A percentile compares a stretch with the other conserved stretches of the same genome.
phyloP scores from a whole-genome alignment of 2,113 vertebrate species.

The Spheniscus mendiculus region DNA sequence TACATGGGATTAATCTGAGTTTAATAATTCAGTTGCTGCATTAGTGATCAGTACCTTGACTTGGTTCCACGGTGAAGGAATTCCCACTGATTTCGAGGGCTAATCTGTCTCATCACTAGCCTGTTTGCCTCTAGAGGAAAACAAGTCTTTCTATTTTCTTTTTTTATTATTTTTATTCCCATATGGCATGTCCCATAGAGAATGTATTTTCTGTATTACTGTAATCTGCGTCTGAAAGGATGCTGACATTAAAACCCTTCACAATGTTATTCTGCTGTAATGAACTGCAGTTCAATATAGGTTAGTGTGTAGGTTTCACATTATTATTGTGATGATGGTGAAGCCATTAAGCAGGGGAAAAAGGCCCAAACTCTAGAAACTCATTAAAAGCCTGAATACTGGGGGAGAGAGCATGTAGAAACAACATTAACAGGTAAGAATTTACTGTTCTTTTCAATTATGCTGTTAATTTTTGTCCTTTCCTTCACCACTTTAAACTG shows the following conservation, averaged over 20 bases:
- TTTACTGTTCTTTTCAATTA: not conserved
- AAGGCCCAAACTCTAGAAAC: not conserved
- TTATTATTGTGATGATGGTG: not conserved
- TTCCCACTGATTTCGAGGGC: not conserved
- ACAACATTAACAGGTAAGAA: not conserved
- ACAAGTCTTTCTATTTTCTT: not conserved
- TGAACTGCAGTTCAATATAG: conserved; percentile 4
- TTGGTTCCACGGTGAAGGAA: not conserved
- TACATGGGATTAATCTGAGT: not conserved
- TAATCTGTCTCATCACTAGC: not conserved
- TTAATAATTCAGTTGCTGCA: not conserved
- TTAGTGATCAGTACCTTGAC: not conserved
- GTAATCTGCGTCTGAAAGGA: not conserved
- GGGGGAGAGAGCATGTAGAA: not conserved
- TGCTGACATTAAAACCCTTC: not conserved
- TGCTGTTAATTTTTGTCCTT: not conserved
- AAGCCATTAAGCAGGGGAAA: not conserved
- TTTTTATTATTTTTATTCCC: not conserved
- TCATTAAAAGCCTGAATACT: not conserved
- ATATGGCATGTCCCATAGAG: not conserved
- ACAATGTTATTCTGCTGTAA: not conserved
- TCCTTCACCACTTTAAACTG: not conserved
- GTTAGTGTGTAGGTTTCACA: not conserved
- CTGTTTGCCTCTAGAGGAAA: not conserved
- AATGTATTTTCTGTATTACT: not conserved